Evolutionary conservation across 2,113 vertebrate genomes (phyloP), one percentile per base, ranked within the genome.

Genomic region (Pimephales promelas): DNA sequence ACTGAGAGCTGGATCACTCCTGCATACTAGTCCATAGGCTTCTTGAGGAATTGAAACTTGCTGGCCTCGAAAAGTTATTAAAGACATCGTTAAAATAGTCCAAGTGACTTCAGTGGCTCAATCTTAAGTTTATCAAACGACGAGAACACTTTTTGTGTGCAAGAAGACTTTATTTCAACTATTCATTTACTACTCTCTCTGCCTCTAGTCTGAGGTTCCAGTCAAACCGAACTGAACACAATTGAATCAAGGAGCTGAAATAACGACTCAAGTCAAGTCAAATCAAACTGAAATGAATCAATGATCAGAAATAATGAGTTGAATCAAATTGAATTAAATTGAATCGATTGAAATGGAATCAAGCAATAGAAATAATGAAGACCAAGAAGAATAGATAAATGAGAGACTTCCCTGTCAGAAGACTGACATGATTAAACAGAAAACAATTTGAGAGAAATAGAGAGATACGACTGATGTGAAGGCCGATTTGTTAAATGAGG

Each of bases 361-460:
- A 76, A 56, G 20, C 18, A 36, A 28, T 8, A 78, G 2, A 45
- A 62, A 47, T 13, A 49, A 34, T 66, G 24, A 79, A 64, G 2
- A 20, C 59, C 26, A 22, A 68, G 26, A 40, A 47, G 43, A 5
- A 31, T 6, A 28, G 11, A 62, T 4, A 28, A 79, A 28, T 43
- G 14, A 64, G 57, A 62, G n/a, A 10, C n/a, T 64, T 79, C 24
- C 28, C 9, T 57, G 40, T 62, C 10, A 34, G 22, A 47, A 62
- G 24, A 45, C 36, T 5, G 59, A 14, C 24, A 66, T 28, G 24
- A 49, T 66, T 31, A 49, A 64, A 66, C 26, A 79, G 9, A 64
- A 79, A 79, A 79, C 36, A 10, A 10, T 78, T 64, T 64, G 28
- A 54, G n/a, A 61, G 45, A 36, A 74, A 47, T 45, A 20, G 18